Percentiles rank a stretch among this genome's conserved stretches.
These are phyloP conservation scores for Eristalis pertinax DNA, from an alignment of 2,888 invertebrate species.

Conservation along the genomic window DNA sequence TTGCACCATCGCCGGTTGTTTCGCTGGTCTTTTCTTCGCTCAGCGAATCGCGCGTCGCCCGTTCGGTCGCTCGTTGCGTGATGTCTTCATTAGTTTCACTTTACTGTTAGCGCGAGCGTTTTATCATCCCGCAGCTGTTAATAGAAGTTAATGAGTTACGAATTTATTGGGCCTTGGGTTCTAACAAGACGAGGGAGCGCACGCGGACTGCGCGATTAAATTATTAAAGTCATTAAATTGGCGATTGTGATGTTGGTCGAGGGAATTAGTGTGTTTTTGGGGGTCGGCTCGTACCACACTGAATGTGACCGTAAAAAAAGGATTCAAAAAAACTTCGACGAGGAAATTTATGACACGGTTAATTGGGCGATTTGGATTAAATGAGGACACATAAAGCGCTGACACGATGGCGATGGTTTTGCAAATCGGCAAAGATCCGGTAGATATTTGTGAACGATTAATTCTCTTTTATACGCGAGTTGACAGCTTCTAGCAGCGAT, in stretches of 20 bases:
- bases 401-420: slow-evolving; percentile 11
- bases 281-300: background rate
- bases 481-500: background rate
- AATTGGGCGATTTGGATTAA: slow-evolving; percentile 52
- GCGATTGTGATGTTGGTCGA: slow-evolving; percentile 23
- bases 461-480: background rate
- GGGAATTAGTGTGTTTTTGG: background rate
- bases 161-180: slow-evolving; percentile 41
- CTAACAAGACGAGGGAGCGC: background rate
- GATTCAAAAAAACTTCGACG: slow-evolving; percentile 29
- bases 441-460: background rate
- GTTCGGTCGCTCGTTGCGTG: slow-evolving; percentile 39
- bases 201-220: slow-evolving; percentile 38
- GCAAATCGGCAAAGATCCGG: background rate
- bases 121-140: slow-evolving; percentile 39
- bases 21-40: background rate
- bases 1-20: slow-evolving; percentile 1
- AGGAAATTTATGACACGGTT: slow-evolving; percentile 44
- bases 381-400: slow-evolving; percentile 3
- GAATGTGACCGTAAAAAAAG: slow-evolving; percentile 31
- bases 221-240: slow-evolving; percentile 54
- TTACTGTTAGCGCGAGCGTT: slow-evolving; percentile 24
- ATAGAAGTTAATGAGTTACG: slow-evolving; percentile 56
- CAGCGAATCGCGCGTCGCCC: background rate
- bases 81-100: slow-evolving; percentile 54